Conservation (phyloP, 2,888 invertebrate species). For the Coenonympha arcania region DNA sequence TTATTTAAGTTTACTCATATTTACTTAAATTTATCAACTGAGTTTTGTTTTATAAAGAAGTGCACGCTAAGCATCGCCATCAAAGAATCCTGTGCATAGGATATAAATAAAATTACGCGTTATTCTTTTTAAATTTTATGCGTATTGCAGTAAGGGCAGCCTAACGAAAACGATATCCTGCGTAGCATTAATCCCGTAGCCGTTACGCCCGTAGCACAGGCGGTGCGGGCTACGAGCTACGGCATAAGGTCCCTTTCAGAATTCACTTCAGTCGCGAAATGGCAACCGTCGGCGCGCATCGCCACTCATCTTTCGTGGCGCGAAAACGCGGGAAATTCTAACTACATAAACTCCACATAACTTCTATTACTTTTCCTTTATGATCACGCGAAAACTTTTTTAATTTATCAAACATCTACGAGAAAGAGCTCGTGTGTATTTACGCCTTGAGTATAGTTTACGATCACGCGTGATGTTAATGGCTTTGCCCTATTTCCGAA, state of each 20-base stretch:
- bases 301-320: slow-evolving; percentile 14
- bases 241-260: too few relatives aligned
- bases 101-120: too few relatives aligned
- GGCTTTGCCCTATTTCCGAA: slow-evolving; percentile 52
- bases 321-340: slow-evolving; percentile 35
- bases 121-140: too few relatives aligned
- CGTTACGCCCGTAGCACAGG: slow-evolving; percentile 16
- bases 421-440: not conserved
- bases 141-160: slow-evolving; percentile 28
- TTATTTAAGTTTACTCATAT: too few relatives aligned
- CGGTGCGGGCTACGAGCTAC: slow-evolving; percentile 17
- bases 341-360: slow-evolving; percentile 15
- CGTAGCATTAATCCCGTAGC: slow-evolving; percentile 16
- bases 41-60: too few relatives aligned
- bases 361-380: slow-evolving; percentile 4
- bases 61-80: too few relatives aligned
- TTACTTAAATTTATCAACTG: too few relatives aligned
- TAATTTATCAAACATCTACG: not conserved
- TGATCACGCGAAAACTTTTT: slow-evolving; percentile 4
- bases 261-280: slow-evolving; percentile 38
- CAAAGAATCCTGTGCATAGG: too few relatives aligned
- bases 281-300: slow-evolving; percentile 36
- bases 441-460: not conserved
- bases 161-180: slow-evolving; percentile 32
- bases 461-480: slow-evolving; percentile 41